These are phyloP conservation scores for Sylvilagus bachmani DNA, from an alignment of 2,113 vertebrate species.

Conservation along the genomic window DNA sequence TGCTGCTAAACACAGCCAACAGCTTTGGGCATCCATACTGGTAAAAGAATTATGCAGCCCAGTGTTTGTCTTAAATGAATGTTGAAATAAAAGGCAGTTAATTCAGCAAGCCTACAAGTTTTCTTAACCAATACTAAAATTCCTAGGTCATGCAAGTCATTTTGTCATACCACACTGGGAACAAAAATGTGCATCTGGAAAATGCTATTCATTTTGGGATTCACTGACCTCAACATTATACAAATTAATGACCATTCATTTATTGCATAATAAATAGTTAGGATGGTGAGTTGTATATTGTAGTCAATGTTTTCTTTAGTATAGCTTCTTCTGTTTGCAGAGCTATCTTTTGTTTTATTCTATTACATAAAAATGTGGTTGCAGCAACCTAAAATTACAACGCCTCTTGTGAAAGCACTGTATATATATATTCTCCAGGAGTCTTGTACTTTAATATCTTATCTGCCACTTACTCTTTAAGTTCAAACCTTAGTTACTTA, in stretches of 20 bases:
- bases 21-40: not conserved
- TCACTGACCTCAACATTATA: slow-evolving; percentile 31
- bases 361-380: not conserved
- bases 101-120: not conserved
- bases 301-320: not conserved
- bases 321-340: not conserved
- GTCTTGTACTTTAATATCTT: not conserved
- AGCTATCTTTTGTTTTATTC: slow-evolving; percentile 17
- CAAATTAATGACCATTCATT: slow-evolving; percentile 25
- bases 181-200: slow-evolving; percentile 32
- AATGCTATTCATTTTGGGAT: not conserved
- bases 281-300: not conserved
- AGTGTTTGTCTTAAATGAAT: not conserved
- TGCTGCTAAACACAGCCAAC: not conserved
- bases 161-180: slow-evolving; percentile 33
- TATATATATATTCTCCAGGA: not conserved
- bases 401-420: not conserved
- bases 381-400: not conserved
- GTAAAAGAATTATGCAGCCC: not conserved
- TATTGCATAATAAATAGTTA: not conserved
- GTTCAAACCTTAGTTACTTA: not conserved
- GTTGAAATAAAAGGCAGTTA: slow-evolving; percentile 6
- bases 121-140: not conserved
- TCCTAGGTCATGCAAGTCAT: not conserved
- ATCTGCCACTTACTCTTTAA: too few relatives aligned